These are phyloP conservation scores for Falco novaeseelandiae DNA, from an alignment of 2,797 vertebrate genomes.

Conservation along the genomic window DNA sequence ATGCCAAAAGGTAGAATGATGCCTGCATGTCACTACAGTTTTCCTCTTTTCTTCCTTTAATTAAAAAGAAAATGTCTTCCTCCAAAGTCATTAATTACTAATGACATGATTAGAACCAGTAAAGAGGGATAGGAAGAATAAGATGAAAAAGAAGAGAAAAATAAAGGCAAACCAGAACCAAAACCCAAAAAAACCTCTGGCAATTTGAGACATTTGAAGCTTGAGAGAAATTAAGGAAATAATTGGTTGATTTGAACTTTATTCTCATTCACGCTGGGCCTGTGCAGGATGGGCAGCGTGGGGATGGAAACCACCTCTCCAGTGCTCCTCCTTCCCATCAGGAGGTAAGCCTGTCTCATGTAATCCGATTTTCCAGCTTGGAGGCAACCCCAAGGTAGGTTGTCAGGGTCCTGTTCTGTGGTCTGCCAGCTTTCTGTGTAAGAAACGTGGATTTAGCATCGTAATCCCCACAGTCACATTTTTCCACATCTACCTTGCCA, in stretches of 20 bases:
- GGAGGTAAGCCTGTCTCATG: neutral
- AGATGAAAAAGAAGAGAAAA: neutral
- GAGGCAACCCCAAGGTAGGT: too few species aligned
- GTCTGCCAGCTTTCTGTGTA: neutral
- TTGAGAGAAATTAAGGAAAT: constrained; percentile 24
- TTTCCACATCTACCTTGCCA: neutral
- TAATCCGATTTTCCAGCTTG: neutral
- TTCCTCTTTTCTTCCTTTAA: constrained; percentile 26
- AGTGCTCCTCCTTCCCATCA: neutral
- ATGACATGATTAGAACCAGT: constrained; percentile 54
- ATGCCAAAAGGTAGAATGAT: neutral
- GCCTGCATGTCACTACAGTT: neutral
- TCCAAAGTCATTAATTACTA: constrained; percentile 70
- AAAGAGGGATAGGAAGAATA: neutral
- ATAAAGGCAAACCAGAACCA: neutral
- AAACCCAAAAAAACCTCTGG: neutral
- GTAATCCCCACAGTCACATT: fast-evolving
- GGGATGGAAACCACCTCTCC: neutral
- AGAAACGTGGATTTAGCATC: neutral
- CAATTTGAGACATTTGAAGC: neutral
- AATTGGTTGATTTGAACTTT: constrained; percentile 14
- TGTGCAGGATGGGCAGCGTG: neutral
- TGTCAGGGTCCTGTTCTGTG: neutral
- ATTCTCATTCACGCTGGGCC: neutral
- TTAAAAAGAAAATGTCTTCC: constrained; percentile 58